Conservation (phyloP, 2,797 vertebrate species). For the Ciconia nigra region DNA sequence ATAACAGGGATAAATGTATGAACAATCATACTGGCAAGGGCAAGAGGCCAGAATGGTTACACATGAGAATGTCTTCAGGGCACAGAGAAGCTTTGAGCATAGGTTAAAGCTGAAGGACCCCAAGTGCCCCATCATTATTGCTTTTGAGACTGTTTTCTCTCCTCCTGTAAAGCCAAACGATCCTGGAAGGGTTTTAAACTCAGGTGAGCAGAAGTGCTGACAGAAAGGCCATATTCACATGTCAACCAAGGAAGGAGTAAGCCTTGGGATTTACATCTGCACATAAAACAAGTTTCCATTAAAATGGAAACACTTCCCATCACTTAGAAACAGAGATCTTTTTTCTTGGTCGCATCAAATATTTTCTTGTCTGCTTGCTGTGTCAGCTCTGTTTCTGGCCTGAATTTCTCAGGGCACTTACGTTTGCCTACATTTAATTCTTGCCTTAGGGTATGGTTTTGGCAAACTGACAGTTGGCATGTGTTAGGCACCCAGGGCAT, state of each 20-base stretch:
- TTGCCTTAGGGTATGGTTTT: slow-evolving; percentile 20
- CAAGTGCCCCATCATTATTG: neutral
- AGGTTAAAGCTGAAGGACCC: neutral
- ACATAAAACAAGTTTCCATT: neutral
- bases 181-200: neutral
- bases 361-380: neutral
- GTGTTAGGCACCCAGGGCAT: neutral
- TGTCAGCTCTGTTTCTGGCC: neutral
- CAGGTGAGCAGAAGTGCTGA: neutral
- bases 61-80: neutral
- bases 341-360: neutral
- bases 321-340: neutral
- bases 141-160: neutral
- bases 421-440: neutral
- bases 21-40: neutral
- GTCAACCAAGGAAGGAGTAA: neutral
- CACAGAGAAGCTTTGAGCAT: neutral
- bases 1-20: neutral
- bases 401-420: neutral
- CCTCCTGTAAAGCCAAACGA: neutral
- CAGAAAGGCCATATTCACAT: neutral
- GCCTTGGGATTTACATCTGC: neutral
- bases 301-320: neutral
- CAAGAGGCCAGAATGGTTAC: neutral
- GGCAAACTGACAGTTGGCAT: slow-evolving; percentile 38